Base-by-base conservation (phyloP, 2,797 vertebrate genomes). In the Epinephelus malabaricus region DNA sequence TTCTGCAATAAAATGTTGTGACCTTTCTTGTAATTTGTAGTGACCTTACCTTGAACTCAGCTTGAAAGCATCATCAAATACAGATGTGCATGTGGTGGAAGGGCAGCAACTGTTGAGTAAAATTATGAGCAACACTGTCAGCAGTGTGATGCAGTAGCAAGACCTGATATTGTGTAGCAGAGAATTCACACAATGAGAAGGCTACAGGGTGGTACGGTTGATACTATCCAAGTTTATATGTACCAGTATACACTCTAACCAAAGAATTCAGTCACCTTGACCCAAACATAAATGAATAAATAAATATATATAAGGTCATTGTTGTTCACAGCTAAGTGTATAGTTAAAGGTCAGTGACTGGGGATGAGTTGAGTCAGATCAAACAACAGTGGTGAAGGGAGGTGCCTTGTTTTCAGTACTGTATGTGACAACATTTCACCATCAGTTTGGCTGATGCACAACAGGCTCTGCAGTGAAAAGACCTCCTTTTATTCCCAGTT, bases 11-110 rank as follows among this genome's bases (percentile, higher is more conserved):
- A 88, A 83, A 86, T 68, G 65, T 19, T 14, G 4, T 75, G 83
- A 81, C 81, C 78, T 86, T 83, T 88, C 76, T 67, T 81, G 79
- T 85, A 84, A 88, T 89, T 85, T 86, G 74, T 67, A 34, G 72
- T 83, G 84, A 89, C 86, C 87, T 69, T 86, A 69, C 76, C 79
- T 81, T 83, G 84, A 91, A 90, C 85, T 89, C 64, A 47, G 68
- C 69, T 76, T 86, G 71, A 89, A 87, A 83, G 81, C 63, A 78
- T 81, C 78, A 90, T 87, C 65, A 84, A 84, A 89, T 78, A 83
- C 89, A 90, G 86, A 89, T 92, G 89, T 89, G 79, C 68, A 47
- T 83, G 74, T 59, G 66, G 62, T n/a, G 63, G 71, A 0, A 5
- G 45, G 53, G 78, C 60, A 82, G 71, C 73, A 54, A 79, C 68